Evolutionary conservation across 2,797 vertebrate genomes (phyloP).

Genomic region (Myotis pilosus): DNA sequence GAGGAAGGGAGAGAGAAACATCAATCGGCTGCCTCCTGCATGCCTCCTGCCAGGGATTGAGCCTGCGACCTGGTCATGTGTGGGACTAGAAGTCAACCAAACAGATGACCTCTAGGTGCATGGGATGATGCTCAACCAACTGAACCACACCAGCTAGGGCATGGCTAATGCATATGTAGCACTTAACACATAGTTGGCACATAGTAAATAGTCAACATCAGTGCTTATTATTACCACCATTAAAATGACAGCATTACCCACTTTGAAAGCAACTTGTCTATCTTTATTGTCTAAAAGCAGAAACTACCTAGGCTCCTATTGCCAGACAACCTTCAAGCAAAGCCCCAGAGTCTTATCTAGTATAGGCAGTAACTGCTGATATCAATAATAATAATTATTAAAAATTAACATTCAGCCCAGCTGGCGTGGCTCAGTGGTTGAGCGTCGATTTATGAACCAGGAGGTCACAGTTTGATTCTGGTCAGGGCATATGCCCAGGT

Average conservation of each 20-base stretch:
- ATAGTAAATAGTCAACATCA: neutral
- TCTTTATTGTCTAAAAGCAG: neutral
- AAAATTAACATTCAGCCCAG: neutral
- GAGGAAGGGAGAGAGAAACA: neutral
- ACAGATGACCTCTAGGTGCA: neutral
- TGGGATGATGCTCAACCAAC: neutral
- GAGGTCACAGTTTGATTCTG: neutral
- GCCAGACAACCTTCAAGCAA: conserved; percentile 20
- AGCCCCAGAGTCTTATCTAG: neutral
- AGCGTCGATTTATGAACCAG: neutral
- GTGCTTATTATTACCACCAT: neutral
- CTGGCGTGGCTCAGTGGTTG: neutral
- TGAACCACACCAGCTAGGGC: neutral
- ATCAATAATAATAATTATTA: neutral
- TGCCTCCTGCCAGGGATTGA: neutral
- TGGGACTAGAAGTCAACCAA: no score
- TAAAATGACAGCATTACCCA: neutral
- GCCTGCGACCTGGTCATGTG: neutral
- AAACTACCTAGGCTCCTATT: neutral
- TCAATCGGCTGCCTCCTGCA: neutral
- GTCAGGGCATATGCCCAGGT: neutral
- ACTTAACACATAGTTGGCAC: neutral
- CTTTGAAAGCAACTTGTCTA: neutral
- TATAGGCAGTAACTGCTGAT: neutral
- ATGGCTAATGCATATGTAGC: neutral